Evolutionary conservation across 1,140 invertebrate genomes (phyloP).

Genomic region (Hirudo medicinalis): DNA sequence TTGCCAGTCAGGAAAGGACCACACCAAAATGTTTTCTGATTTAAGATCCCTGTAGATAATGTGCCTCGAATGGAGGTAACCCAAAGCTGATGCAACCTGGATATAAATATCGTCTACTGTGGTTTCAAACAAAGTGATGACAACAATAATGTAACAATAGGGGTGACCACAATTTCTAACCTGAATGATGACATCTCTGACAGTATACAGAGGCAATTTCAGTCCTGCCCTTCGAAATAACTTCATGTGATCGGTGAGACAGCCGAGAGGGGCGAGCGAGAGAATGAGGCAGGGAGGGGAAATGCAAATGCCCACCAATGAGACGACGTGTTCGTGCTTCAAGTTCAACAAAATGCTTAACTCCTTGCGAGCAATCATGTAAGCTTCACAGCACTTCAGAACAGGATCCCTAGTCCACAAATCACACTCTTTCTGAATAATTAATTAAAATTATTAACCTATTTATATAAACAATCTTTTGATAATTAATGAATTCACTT

Average conservation of each 20-base stretch:
- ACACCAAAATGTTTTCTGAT: constrained; percentile 94
- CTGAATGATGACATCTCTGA: constrained; percentile 75
- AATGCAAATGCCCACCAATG: constrained; percentile 55
- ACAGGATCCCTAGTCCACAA: constrained; percentile 38
- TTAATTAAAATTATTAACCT: not conserved
- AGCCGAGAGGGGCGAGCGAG: constrained; percentile 77
- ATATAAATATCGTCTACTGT: constrained; percentile 23
- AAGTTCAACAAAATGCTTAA: constrained; percentile 72
- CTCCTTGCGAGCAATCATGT: constrained; percentile 85
- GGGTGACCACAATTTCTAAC: not conserved
- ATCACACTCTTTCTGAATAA: constrained; percentile 49
- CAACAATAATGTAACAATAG: not conserved
- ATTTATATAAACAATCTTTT: not conserved
- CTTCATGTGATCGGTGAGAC: constrained; percentile 65
- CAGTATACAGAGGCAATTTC: constrained; percentile 59
- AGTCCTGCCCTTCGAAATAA: constrained; percentile 69
- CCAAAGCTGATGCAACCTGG: constrained; percentile 74
- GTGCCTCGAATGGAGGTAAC: constrained; percentile 82
- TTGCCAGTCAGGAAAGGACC: constrained; percentile 70
- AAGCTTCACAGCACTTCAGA: constrained; percentile 60
- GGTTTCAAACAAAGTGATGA: not conserved
- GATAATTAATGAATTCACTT: not conserved
- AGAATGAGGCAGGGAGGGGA: constrained; percentile 79
- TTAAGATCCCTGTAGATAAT: constrained; percentile 93
- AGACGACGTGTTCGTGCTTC: constrained; percentile 78